Conservation (phyloP, 2,888 invertebrate species). For the Tolmerus cingulatus region DNA sequence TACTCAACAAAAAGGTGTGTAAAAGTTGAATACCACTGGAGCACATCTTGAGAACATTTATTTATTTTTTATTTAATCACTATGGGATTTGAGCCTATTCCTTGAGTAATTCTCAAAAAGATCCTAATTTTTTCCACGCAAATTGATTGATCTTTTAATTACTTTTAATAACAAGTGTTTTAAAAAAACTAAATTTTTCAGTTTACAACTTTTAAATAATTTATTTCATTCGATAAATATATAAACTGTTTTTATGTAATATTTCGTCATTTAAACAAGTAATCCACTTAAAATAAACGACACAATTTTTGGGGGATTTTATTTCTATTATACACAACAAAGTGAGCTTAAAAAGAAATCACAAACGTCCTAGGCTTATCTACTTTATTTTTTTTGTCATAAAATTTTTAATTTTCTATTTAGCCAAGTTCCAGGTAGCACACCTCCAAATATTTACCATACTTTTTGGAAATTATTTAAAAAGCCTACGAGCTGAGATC, state of each 20-base stretch:
- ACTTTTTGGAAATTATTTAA: background rate
- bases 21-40: too few relatives aligned
- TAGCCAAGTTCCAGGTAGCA: background rate
- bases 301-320: background rate
- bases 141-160: too few relatives aligned
- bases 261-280: background rate
- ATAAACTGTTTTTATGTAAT: background rate
- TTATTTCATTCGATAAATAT: conserved; percentile 15
- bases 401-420: background rate
- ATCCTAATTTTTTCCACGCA: too few relatives aligned
- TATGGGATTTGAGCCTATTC: too few relatives aligned
- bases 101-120: too few relatives aligned
- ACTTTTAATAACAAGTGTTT: too few relatives aligned
- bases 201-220: conserved; percentile 17
- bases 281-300: background rate
- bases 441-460: background rate
- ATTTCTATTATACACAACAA: background rate
- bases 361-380: background rate
- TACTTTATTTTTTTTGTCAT: background rate
- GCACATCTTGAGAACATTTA: too few relatives aligned
- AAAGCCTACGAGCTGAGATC: background rate
- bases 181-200: background rate
- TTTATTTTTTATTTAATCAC: too few relatives aligned
- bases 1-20: too few relatives aligned
- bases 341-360: conserved; percentile 6